Evolutionary conservation across 2,113 vertebrate species (phyloP).

Genomic region (Protobothrops flavoviridis): DNA sequence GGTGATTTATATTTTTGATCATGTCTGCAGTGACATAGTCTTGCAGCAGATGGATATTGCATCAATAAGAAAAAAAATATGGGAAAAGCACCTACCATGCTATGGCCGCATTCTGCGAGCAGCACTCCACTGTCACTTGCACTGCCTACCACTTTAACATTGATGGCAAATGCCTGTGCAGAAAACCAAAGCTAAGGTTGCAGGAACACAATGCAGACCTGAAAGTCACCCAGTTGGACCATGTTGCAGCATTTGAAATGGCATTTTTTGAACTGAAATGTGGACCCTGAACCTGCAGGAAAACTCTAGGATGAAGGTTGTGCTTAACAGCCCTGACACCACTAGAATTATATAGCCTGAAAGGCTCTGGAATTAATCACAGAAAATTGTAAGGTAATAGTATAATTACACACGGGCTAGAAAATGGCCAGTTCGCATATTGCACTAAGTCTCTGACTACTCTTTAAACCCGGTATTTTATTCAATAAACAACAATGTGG

Average conservation of each 20-base stretch:
- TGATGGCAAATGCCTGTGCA: not conserved
- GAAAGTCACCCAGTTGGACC: not conserved
- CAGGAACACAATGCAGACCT: not conserved
- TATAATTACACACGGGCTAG: not conserved
- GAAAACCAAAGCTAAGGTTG: not conserved
- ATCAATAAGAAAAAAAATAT: not conserved
- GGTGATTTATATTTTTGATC: not conserved
- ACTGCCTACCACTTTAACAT: not conserved
- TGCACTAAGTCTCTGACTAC: not conserved
- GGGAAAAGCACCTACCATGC: not conserved
- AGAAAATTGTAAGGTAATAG: not conserved
- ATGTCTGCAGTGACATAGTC: not conserved
- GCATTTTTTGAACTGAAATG: not conserved
- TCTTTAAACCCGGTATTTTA: not conserved
- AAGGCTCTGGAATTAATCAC: not conserved
- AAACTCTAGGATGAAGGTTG: not conserved
- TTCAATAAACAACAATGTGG: not conserved
- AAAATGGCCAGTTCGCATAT: not conserved
- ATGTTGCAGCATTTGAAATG: not conserved
- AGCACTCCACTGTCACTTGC: not conserved
- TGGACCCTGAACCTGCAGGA: not conserved
- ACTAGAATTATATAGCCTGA: not conserved
- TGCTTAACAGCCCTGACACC: not conserved
- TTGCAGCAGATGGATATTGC: not conserved
- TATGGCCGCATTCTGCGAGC: not conserved